Evolutionary conservation across 2,113 vertebrate species (phyloP).

Genomic region (Tupaia tana): DNA sequence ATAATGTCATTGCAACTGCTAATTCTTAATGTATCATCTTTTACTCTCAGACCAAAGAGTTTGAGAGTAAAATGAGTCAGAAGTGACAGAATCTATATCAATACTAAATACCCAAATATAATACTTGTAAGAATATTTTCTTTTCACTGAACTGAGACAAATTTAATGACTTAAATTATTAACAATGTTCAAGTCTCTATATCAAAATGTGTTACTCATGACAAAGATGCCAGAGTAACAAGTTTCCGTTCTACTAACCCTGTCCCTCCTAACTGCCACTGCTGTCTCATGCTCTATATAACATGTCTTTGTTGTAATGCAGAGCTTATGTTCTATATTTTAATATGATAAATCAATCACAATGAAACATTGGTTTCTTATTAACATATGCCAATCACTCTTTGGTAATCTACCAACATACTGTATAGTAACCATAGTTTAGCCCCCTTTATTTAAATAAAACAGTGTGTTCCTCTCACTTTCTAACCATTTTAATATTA

Average conservation of each 20-base stretch:
- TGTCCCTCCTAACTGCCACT: background rate
- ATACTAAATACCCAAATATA: background rate
- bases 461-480: constrained; percentile 63
- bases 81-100: background rate
- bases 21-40: background rate
- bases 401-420: constrained; percentile 57
- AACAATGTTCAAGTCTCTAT: background rate
- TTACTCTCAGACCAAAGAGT: background rate
- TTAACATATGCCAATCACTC: constrained; percentile 76
- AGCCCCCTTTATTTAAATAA: constrained; percentile 68
- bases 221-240: constrained; percentile 31
- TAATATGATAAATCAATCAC: constrained; percentile 74
- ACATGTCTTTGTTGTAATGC: constrained; percentile 53
- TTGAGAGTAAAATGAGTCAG: background rate
- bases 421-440: constrained; percentile 33
- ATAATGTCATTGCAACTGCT: background rate
- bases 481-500: constrained; percentile 38
- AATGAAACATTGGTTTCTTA: constrained; percentile 68
- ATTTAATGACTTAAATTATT: background rate
- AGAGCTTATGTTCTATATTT: constrained; percentile 69
- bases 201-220: background rate
- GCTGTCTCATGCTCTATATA: background rate
- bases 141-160: background rate
- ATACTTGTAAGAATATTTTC: fast-evolving
- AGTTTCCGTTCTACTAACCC: background rate